Conservation (phyloP, 2,888 invertebrate species). For the Deilephila elpenor region DNA sequence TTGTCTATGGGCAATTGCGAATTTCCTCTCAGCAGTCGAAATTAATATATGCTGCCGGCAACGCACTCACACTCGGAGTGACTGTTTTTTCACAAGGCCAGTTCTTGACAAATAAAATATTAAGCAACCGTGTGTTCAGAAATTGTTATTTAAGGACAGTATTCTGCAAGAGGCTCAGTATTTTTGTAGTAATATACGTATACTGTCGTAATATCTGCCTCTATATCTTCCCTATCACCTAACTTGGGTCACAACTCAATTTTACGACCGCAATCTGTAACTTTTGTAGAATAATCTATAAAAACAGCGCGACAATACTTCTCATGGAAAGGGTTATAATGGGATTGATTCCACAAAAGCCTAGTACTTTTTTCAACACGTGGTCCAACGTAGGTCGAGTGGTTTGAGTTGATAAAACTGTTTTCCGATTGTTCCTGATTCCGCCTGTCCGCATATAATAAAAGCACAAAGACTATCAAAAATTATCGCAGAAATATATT, state of each 20-base stretch:
- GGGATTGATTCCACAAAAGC: constrained; percentile 2
- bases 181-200: neutral
- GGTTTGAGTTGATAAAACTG: neutral
- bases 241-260: constrained; percentile 62
- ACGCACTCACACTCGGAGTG: neutral
- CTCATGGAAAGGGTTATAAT: constrained; percentile 41
- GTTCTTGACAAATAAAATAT: neutral
- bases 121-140: neutral
- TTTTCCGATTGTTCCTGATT: too few species aligned
- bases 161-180: neutral
- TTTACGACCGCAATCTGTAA: constrained; percentile 63
- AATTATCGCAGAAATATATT: neutral
- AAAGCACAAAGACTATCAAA: neutral
- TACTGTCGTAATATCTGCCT: constrained; percentile 46
- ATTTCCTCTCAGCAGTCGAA: constrained; percentile 54
- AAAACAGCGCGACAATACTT: constrained; percentile 42
- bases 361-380: neutral
- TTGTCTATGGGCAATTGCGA: constrained; percentile 72
- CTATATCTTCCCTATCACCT: constrained; percentile 56
- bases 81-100: too few species aligned
- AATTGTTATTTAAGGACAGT: neutral
- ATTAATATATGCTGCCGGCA: constrained; percentile 54
- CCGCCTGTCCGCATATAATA: neutral
- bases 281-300: constrained; percentile 48
- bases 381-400: neutral